Evolutionary conservation across 2,113 vertebrate species (phyloP).

Genomic region (Corythaeola cristata): DNA sequence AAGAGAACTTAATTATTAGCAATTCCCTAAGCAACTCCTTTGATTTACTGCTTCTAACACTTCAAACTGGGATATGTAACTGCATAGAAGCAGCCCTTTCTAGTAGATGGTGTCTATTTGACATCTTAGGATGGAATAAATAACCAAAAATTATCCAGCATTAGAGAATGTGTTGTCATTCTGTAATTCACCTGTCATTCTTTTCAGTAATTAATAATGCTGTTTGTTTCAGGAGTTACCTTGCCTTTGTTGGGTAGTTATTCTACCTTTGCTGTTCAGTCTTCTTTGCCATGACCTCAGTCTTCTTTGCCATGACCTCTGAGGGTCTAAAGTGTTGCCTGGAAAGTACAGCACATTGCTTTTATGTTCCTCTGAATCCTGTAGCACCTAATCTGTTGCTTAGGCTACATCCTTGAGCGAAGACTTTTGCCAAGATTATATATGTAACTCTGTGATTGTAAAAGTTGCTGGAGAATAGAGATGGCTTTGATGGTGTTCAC

Average conservation of each 20-base stretch:
- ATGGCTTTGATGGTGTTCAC: not conserved
- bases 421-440: not conserved
- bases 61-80: not conserved
- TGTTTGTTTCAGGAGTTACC: not conserved
- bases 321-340: not conserved
- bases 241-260: not conserved
- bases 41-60: not conserved
- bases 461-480: not conserved
- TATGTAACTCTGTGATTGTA: not conserved
- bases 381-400: not conserved
- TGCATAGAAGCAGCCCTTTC: not conserved
- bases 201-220: not conserved
- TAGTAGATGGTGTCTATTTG: not conserved
- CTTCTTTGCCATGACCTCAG: not conserved
- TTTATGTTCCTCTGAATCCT: not conserved
- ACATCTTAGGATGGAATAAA: not conserved
- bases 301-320: not conserved
- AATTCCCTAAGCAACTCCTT: not conserved
- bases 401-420: not conserved
- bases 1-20: not conserved
- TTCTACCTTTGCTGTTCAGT: not conserved
- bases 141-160: not conserved
- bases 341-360: fast-evolving
- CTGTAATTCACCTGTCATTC: not conserved
- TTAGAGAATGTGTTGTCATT: not conserved